Percentiles rank a stretch among this genome's conserved stretches.
Conservation (phyloP, 2,113 vertebrate species). For the Tyrannus savana region DNA sequence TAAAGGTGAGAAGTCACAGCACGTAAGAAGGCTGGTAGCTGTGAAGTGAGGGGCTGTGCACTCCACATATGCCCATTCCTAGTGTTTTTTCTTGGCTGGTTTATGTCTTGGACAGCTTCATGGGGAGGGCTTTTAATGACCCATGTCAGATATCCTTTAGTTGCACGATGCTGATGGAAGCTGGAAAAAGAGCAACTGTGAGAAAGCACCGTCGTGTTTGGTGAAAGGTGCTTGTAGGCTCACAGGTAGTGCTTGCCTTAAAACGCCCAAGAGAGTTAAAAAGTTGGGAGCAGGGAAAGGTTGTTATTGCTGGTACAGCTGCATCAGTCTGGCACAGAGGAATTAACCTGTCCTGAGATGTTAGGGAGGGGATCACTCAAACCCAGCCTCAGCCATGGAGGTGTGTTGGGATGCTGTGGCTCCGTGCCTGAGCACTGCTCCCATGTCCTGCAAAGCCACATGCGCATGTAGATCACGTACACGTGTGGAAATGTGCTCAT, state of each 20-base stretch:
- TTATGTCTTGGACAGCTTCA: background rate
- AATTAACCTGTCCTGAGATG: background rate
- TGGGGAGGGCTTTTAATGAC: background rate
- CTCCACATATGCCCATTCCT: fast-evolving
- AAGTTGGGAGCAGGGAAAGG: background rate
- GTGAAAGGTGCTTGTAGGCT: background rate
- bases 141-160: background rate
- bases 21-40: background rate
- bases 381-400: background rate
- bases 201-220: background rate
- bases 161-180: background rate
- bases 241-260: background rate
- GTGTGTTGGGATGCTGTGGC: background rate
- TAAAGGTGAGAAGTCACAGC: background rate
- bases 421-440: background rate
- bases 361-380: background rate
- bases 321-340: background rate
- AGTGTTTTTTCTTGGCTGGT: background rate
- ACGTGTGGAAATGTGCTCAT: fast-evolving
- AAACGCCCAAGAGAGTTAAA: background rate
- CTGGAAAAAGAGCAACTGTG: background rate
- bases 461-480: background rate
- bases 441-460: background rate
- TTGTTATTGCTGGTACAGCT: background rate
- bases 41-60: background rate